Percentiles rank a stretch among this genome's conserved stretches.
Evolutionary conservation across 1,140 invertebrate genomes (phyloP).

Genomic region (Ruditapes philippinarum): DNA sequence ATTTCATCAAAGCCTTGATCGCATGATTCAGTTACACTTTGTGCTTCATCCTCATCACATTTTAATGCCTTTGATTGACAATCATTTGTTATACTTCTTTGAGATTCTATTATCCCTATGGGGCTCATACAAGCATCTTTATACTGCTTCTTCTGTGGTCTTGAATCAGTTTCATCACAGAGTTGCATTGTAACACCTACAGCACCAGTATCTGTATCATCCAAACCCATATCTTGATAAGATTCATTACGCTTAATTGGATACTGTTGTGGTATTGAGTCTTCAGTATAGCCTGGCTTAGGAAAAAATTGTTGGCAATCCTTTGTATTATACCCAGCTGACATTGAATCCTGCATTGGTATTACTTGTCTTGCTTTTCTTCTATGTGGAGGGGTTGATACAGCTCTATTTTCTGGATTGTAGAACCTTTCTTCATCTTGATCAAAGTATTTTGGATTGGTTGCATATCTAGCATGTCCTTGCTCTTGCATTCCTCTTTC

Average conservation of each 20-base stretch:
- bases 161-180: not conserved
- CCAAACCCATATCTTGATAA: not conserved
- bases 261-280: not conserved
- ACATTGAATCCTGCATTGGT: not conserved
- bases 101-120: slow-evolving; percentile 37
- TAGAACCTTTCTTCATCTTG: not conserved
- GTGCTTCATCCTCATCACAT: not conserved
- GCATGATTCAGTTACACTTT: not conserved
- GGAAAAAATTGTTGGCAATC: not conserved
- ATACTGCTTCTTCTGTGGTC: not conserved
- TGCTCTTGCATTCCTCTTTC: not conserved
- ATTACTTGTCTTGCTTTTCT: not conserved
- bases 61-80: not conserved
- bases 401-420: not conserved
- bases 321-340: not conserved
- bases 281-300: not conserved
- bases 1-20: slow-evolving; percentile 51
- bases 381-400: not conserved
- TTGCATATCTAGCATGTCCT: not conserved
- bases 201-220: too few species aligned
- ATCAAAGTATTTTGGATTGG: not conserved
- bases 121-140: slow-evolving; percentile 60
- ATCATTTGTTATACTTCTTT: not conserved
- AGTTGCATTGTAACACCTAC: too few species aligned
- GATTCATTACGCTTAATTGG: not conserved